Conservation (phyloP, 1,140 invertebrate genomes). For the Pararge aegeria region DNA sequence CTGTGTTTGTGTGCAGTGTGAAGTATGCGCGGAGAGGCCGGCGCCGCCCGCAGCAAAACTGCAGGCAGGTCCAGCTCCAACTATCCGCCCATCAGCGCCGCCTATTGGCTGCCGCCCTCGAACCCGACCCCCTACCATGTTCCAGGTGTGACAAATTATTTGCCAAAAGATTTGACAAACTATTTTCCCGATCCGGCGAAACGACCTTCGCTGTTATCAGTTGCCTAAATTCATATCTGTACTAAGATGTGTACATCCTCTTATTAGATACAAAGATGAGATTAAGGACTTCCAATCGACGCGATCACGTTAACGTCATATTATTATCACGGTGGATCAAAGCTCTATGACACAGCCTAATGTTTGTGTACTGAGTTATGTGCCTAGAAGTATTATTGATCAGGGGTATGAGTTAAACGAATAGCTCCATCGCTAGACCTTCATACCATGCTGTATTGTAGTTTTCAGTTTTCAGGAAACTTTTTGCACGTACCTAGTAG, state of each 20-base stretch:
- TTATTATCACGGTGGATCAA: no score
- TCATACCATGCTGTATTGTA: no score
- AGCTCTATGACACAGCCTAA: no score
- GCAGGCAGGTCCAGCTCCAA: slow-evolving; percentile 61
- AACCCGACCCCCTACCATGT: slow-evolving; percentile 87
- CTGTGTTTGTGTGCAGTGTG: slow-evolving; percentile 43
- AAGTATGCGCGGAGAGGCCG: slow-evolving; percentile 73
- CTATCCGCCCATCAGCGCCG: slow-evolving; percentile 88
- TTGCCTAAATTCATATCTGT: neutral
- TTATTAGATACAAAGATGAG: no score
- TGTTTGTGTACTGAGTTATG: no score
- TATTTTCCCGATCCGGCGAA: neutral
- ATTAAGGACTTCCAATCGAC: no score
- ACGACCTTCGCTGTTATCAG: slow-evolving; percentile 4
- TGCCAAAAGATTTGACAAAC: slow-evolving; percentile 5
- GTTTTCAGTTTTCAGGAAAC: no score
- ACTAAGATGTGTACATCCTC: neutral
- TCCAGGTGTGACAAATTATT: slow-evolving; percentile 81
- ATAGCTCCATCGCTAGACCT: no score
- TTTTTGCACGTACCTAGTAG: no score
- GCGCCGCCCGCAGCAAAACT: slow-evolving; percentile 66
- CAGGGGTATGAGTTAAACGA: no score
- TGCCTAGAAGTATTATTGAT: no score
- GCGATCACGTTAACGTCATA: no score
- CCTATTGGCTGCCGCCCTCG: slow-evolving; percentile 88